Evolutionary conservation across 2,113 vertebrate genomes (phyloP), one percentile per base, ranked within the genome.

Genomic region (Paedocypris sp.): DNA sequence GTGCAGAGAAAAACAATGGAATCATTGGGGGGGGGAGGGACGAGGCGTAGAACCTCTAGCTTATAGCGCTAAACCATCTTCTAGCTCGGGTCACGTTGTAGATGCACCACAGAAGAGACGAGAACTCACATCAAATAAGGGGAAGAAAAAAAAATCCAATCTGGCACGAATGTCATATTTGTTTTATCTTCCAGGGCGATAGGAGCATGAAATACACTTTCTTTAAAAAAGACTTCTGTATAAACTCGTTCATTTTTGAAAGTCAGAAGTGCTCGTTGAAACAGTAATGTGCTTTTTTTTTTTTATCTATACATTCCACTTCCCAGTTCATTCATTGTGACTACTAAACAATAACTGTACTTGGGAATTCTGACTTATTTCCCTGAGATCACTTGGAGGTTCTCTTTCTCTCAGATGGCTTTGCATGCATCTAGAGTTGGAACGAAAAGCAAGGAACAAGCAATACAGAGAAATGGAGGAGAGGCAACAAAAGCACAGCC

Each of bases 1-100:
- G 85, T 84, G 64, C 50, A 89, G 86, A 87, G 84, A 83, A 20
- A 66, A 52, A 28, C 33, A 66, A 35, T 66, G 26, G 49, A 47
- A 18, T 41, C 35, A n/a, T 19, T 13, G 32, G 53, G 38, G 50
- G 29, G 62, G 36, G 50, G 38, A 66, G 39, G 62, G 13, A 58
- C 36, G 41, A 51, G 42, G 12, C 20, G 12, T 29, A 38, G 51
- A 57, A n/a, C n/a, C n/a, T n/a, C n/a, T n/a, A n/a, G n/a, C n/a
- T n/a, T n/a, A n/a, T n/a, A n/a, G n/a, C n/a, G n/a, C n/a, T n/a
- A n/a, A n/a, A n/a, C n/a, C n/a, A n/a, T n/a, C n/a, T n/a, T n/a
- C n/a, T n/a, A n/a, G n/a, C n/a, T n/a, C n/a, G n/a, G n/a, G n/a
- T n/a, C n/a, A n/a, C n/a, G n/a, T n/a, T n/a, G n/a, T n/a, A n/a